phyloP scores from a whole-genome alignment of 2,113 vertebrate genomes.

The Otocyon megalotis region DNA sequence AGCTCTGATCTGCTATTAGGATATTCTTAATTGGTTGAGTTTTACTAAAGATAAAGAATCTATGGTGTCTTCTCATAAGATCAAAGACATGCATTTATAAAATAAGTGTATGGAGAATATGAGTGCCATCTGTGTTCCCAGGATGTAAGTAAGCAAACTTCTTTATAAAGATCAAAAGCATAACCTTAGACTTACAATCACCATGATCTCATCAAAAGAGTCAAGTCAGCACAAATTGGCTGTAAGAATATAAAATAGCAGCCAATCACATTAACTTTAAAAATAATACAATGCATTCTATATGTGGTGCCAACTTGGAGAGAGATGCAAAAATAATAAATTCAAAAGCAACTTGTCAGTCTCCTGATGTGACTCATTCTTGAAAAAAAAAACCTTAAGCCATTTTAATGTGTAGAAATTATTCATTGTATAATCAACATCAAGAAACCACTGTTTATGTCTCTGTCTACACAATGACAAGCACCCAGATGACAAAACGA shows the following conservation, averaged over 20 bases:
- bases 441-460: neutral
- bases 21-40: conserved; percentile 67
- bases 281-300: conserved; percentile 69
- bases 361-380: conserved; percentile 52
- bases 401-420: conserved; percentile 37
- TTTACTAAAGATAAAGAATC: conserved; percentile 59
- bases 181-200: conserved; percentile 64
- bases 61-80: conserved; percentile 22
- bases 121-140: conserved; percentile 65
- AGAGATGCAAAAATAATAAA: conserved; percentile 52
- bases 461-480: conserved; percentile 44
- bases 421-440: conserved; percentile 25
- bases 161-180: conserved; percentile 72
- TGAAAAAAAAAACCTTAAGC: neutral
- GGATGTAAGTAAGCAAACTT: conserved; percentile 42
- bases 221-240: conserved; percentile 67
- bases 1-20: conserved; percentile 47
- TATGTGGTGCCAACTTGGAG: conserved; percentile 38
- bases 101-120: conserved; percentile 44
- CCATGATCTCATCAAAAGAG: conserved; percentile 61
- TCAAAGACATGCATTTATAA: conserved; percentile 63
- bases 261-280: conserved; percentile 62
- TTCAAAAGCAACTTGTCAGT: conserved; percentile 57
- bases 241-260: conserved; percentile 52
- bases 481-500: conserved; percentile 34